Evolutionary conservation across 2,797 vertebrate species (phyloP).

Genomic region (Pseudomugil gertrudae): DNA sequence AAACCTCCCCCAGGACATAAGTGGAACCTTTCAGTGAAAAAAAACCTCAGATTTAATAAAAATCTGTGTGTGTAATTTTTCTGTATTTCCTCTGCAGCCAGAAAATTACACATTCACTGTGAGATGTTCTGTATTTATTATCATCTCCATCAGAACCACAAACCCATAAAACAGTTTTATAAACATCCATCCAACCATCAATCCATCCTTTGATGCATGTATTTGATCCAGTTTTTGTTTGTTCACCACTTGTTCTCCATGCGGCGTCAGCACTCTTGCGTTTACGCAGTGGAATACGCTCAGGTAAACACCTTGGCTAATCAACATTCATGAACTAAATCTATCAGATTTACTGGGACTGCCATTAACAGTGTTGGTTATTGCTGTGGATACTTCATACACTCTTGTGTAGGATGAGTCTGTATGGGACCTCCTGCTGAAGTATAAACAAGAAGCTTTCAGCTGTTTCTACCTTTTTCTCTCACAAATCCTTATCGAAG

Average conservation of each 20-base stretch:
- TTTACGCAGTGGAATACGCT: slow-evolving; percentile 81
- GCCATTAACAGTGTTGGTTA: background rate
- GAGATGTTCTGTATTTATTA: slow-evolving; percentile 1
- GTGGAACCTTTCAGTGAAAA: background rate
- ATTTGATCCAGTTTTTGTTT: slow-evolving; percentile 77
- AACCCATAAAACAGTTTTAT: background rate
- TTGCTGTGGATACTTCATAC: background rate
- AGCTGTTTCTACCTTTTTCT: background rate
- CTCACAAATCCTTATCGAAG: background rate
- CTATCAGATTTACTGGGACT: slow-evolving; percentile 29
- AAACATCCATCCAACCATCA: background rate
- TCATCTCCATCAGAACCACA: background rate
- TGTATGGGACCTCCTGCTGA: background rate
- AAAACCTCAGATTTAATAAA: background rate
- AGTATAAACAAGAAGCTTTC: background rate
- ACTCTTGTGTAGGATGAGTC: background rate
- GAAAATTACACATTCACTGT: background rate
- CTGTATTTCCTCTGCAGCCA: background rate
- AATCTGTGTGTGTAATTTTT: background rate
- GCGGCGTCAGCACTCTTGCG: slow-evolving; percentile 82
- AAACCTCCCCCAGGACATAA: background rate
- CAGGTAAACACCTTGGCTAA: slow-evolving; percentile 73
- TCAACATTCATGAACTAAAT: slow-evolving; percentile 38
- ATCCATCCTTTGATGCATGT: slow-evolving; percentile 59
- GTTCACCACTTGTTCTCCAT: slow-evolving; percentile 77